Base-by-base conservation (phyloP, 2,797 vertebrate species). In the Sebastes oblongus region DNA sequence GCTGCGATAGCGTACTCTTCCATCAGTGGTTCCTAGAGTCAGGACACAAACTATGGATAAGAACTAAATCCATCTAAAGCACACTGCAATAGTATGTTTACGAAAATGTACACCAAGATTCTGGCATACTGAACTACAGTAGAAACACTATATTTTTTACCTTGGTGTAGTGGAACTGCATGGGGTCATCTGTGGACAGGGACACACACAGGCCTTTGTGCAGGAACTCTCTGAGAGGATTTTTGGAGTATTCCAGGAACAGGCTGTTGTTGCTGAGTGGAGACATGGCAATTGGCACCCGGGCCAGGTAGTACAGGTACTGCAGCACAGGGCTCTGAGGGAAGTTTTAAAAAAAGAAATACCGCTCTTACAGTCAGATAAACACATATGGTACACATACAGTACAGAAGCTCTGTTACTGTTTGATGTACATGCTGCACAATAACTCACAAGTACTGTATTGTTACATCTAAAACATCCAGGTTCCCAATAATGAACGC, bases 91-190 rank as follows among this genome's bases (percentile, higher is more conserved):
- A 42, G 8, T 16, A 36, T 29, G 29, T 64, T 61, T 14, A 24
- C 2, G 2, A 36, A 11, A 13, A 46, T 52, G 5, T n/a, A 61
- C 6, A 18, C 25, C 18, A 32, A 22, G 20, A 66, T 36, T 64
- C 12, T 24, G 12, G 65, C 14, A n/a, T 27, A 2, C 5, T 50
- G 14, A 16, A 66, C 12, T 39, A 30, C 8, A 30, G 14, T 18
- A 12, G n/a, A 75, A 71, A 56, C 46, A 29, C 16, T 50, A 36
- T 54, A 27, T 75, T n/a, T 34, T 93, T 89, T 91, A 99, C 98
- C 97, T 99, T 99, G n/a, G 98, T 99, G 84, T 99, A 99, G 89
- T 99, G 98, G 87, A 99, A 99, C 93, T 98, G 98, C 97, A 99
- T 97, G 54, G 98, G 98, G 77, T 99, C 98, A 10, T 99, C 98